Evolutionary conservation across 2,888 invertebrate species (phyloP), one percentile per base, ranked within the genome.

Genomic region (Portevinia maculata): DNA sequence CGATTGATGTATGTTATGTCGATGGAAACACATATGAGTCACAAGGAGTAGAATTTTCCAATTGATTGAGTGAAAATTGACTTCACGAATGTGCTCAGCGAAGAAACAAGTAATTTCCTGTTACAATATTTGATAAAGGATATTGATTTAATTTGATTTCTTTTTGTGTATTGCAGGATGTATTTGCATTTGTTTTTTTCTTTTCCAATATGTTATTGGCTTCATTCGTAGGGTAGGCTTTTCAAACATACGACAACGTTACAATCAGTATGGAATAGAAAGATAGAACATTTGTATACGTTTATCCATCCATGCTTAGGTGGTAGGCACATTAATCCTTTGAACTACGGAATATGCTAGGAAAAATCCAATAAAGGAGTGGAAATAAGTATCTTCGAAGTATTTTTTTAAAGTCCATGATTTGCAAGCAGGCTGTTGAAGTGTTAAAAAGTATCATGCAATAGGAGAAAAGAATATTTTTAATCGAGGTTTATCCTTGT

Each of bases 31-130:
- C 55, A 71, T 32, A 69, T 57, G 70, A 59, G 39, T 7, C 8
- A 7, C 39, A 64, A 44, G 39, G 52, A 73, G 19, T 4, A 41
- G 60, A 48, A 79, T 79, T 79, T 79, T 79, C 79, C 74, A 79
- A 52, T 60, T 60, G 74, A 74, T 79, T 79, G 74, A 79, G 74
- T 79, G 79, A 67, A 79, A 79, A 74, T 60, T 73, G 70, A 70
- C 59, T 59, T 59, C 48, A 19, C 41, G 34, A 52, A 60, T 52
- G 53, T 59, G 65, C 24, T 46, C 48, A 53, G 59, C 21, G 59
- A 34, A 30, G 52, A 39, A 67, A 50, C 60, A 79, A 73, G 65
- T 74, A 79, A 67, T 65, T 79, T 73, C 28, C 65, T 79, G 60
- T 67, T 44, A 48, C 57, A 65, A 74, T 79, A 74, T 79, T 79